phyloP scores from a whole-genome alignment of 2,113 vertebrate genomes.

The Thermophis baileyi region DNA sequence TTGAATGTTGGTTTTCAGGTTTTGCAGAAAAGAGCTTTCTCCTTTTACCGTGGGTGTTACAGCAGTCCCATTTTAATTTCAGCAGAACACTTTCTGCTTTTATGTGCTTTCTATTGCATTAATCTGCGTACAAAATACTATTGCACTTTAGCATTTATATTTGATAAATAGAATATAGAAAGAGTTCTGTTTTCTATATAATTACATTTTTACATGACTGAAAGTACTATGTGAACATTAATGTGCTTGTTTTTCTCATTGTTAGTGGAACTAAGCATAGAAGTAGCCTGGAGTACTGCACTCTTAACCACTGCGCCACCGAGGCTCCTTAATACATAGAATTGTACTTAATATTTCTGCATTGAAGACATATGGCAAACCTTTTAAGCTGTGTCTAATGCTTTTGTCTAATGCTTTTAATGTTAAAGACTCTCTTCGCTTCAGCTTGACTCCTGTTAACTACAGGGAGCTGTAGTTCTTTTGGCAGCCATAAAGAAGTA shows the following conservation, averaged over 20 bases:
- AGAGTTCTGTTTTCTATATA: background rate
- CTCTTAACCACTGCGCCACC: too few relatives aligned
- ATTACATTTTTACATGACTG: background rate
- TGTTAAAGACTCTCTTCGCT: background rate
- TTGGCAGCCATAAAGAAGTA: background rate
- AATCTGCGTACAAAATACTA: background rate
- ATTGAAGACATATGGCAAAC: background rate
- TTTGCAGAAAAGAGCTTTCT: background rate
- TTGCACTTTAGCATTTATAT: background rate
- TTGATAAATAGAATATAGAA: background rate
- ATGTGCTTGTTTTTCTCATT: background rate
- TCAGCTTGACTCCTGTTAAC: background rate
- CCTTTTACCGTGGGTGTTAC: background rate
- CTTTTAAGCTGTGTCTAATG: background rate
- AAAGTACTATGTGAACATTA: background rate
- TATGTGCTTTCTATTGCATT: background rate
- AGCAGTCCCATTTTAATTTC: background rate
- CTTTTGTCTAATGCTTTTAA: background rate
- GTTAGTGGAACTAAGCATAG: background rate
- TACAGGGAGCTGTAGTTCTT: background rate
- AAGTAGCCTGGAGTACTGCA: too few relatives aligned
- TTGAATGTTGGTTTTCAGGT: constrained; percentile 17
- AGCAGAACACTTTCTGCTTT: background rate
- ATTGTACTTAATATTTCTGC: background rate
- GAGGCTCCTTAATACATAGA: background rate